Conservation (phyloP, 2,797 vertebrate species). For the Propithecus perrieri region DNA sequence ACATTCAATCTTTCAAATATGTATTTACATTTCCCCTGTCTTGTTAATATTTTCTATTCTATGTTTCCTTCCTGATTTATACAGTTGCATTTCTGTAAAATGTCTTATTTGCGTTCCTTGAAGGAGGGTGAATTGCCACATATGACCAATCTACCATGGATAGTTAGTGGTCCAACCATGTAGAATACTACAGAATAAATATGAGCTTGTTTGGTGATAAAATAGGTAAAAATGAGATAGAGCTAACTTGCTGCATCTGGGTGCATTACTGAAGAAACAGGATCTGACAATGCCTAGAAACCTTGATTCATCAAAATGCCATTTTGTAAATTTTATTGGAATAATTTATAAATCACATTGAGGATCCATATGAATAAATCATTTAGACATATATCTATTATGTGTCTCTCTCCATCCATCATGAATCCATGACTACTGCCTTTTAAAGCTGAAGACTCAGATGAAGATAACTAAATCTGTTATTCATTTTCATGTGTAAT, state of each 20-base stretch:
- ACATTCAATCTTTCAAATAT: not conserved
- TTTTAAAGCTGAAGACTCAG: not conserved
- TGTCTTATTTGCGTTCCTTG: not conserved
- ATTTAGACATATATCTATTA: not conserved
- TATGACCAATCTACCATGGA: not conserved
- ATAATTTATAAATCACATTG: not conserved
- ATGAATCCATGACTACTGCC: not conserved
- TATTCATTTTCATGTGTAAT: slow-evolving; percentile 22
- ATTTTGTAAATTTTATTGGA: not conserved
- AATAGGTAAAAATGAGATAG: not conserved
- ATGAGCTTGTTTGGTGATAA: not conserved
- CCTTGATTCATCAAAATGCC: not conserved
- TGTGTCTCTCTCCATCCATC: not conserved
- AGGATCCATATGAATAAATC: not conserved
- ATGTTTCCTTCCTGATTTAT: not conserved
- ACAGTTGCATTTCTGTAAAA: not conserved
- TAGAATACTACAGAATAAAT: not conserved
- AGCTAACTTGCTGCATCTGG: not conserved
- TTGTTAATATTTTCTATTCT: not conserved
- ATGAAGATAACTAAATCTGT: not conserved
- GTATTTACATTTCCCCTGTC: not conserved
- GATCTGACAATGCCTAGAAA: not conserved
- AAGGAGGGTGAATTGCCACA: not conserved
- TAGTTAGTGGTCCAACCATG: not conserved
- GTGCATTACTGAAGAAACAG: not conserved